These are phyloP conservation scores for Aphidius gifuensis DNA, from an alignment of 1,140 invertebrate genomes.

Conservation along the genomic window DNA sequence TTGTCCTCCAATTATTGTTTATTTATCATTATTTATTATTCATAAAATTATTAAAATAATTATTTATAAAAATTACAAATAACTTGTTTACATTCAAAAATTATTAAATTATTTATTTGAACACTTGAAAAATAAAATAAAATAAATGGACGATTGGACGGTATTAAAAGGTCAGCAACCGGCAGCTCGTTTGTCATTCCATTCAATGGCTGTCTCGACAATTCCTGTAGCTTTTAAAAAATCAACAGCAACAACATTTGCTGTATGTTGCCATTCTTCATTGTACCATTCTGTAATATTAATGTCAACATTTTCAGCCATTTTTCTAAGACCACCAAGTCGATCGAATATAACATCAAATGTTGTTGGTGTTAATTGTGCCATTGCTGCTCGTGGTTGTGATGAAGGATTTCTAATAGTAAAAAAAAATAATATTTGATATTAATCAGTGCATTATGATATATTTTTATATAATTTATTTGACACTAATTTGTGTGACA, in stretches of 20 bases:
- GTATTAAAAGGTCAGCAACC: conserved; percentile 21
- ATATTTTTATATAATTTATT: too few relatives aligned
- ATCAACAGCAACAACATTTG: conserved; percentile 64
- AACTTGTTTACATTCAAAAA: neutral
- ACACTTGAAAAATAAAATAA: neutral
- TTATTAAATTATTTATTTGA: neutral
- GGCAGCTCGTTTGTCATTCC: conserved; percentile 47
- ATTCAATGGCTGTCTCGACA: conserved; percentile 59
- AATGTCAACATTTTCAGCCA: conserved; percentile 60
- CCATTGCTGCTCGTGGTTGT: conserved; percentile 59
- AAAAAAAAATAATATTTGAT: neutral
- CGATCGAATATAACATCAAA: conserved; percentile 56
- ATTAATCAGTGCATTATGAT: too few relatives aligned
- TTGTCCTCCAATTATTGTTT: neutral
- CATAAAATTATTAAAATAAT: too few relatives aligned
- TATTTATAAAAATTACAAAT: conserved; percentile 5
- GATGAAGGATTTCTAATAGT: conserved; percentile 13
- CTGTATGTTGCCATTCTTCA: conserved; percentile 54
- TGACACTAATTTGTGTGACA: too few relatives aligned
- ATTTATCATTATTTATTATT: conserved; percentile 1
- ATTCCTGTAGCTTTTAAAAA: conserved; percentile 61
- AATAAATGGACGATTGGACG: neutral
- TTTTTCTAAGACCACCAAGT: conserved; percentile 55
- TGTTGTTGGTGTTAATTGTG: conserved; percentile 61
- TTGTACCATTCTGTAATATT: conserved; percentile 60